Conservation (phyloP, 30 jellyfish, hydroid and myxozoan species). For the Rhopilema esculentum region DNA sequence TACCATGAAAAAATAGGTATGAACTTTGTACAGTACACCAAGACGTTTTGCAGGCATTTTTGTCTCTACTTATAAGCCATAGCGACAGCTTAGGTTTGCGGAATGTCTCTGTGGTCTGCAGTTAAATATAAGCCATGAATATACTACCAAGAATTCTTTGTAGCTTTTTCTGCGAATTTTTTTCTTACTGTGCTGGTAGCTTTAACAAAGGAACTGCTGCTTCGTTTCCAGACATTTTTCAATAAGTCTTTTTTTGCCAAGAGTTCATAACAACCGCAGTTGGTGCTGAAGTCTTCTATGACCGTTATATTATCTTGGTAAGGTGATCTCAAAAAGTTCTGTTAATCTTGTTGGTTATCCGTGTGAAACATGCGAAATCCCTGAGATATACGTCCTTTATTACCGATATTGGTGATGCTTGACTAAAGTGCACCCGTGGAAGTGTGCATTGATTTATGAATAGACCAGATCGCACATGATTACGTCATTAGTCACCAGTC, state of each 20-base stretch:
- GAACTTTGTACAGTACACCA: too few species aligned
- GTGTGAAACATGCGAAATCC: not conserved
- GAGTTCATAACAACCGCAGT: not conserved
- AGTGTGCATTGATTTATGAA: constrained; percentile 35
- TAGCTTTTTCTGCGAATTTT: too few species aligned
- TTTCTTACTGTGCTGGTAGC: too few species aligned
- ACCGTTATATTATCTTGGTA: not conserved
- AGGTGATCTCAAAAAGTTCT: not conserved
- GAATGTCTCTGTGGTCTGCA: not conserved
- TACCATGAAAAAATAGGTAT: not conserved
- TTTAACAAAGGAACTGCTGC: not conserved
- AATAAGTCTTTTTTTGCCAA: not conserved
- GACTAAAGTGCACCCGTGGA: too few species aligned
- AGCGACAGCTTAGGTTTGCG: not conserved
- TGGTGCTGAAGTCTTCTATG: not conserved
- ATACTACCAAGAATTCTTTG: not conserved
- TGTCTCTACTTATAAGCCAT: not conserved
- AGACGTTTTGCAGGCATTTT: not conserved
- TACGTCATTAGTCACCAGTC: too few species aligned
- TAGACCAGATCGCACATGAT: too few species aligned
- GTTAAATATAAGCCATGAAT: not conserved
- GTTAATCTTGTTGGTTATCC: not conserved
- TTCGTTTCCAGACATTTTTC: not conserved
- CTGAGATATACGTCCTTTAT: not conserved
- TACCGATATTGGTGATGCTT: not conserved